Percentiles rank a stretch among this genome's conserved stretches.
Conservation (phyloP, 1,140 invertebrate species). For the Drosophila nigromelanica region DNA sequence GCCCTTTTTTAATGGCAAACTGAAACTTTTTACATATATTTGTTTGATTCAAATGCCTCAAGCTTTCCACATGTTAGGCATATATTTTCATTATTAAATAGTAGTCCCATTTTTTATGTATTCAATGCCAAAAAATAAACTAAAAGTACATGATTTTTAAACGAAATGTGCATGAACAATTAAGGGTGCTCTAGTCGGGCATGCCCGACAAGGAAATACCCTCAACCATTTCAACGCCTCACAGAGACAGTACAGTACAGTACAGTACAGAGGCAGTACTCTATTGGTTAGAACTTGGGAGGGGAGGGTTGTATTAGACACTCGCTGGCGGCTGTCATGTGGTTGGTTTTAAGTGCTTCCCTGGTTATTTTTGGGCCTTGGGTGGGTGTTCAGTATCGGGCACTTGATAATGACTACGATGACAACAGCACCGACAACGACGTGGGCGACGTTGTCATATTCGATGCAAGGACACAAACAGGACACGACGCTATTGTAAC, state of each 20-base stretch:
- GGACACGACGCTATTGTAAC: constrained; percentile 23
- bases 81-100: too few relatives aligned
- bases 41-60: background rate
- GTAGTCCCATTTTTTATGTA: too few relatives aligned
- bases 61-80: background rate
- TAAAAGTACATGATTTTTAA: too few relatives aligned
- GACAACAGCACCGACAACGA: constrained; percentile 55
- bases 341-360: constrained; percentile 76
- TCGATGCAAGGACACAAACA: constrained; percentile 20
- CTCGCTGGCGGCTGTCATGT: too few relatives aligned
- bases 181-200: too few relatives aligned
- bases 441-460: constrained; percentile 40
- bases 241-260: too few relatives aligned
- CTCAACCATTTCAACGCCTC: too few relatives aligned
- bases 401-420: constrained; percentile 74
- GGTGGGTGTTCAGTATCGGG: constrained; percentile 52
- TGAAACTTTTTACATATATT: background rate
- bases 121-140: too few relatives aligned
- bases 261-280: too few relatives aligned
- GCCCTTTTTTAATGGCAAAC: background rate
- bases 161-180: too few relatives aligned
- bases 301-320: constrained; percentile 25
- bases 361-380: constrained; percentile 68
- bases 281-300: too few relatives aligned
- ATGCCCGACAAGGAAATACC: too few relatives aligned